Percentiles rank a stretch among this genome's conserved stretches.
Evolutionary conservation across 2,888 invertebrate genomes (phyloP).

Genomic region (Drosophila merina): DNA sequence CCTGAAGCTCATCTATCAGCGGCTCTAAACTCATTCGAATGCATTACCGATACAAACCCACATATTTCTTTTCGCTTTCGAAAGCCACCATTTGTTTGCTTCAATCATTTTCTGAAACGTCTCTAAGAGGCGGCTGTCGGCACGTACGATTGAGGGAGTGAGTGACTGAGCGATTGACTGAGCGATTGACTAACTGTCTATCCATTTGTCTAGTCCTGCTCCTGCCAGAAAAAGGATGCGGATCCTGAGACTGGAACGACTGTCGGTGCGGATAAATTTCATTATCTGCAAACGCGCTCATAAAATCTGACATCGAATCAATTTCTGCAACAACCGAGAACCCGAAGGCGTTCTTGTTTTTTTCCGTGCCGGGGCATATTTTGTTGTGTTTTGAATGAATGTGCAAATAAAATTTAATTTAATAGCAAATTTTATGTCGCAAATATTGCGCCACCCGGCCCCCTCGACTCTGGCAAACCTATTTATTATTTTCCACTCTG

Average conservation of each 20-base stretch:
- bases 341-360: background rate
- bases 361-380: conserved; percentile 7
- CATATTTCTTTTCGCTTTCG: conserved; percentile 25
- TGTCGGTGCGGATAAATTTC: conserved; percentile 60
- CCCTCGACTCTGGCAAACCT: background rate
- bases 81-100: conserved; percentile 9
- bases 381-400: conserved; percentile 68
- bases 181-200: conserved; percentile 30
- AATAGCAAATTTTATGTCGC: conserved; percentile 74
- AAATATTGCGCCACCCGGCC: conserved; percentile 61
- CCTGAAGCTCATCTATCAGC: background rate
- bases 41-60: conserved; percentile 17
- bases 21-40: conserved; percentile 20
- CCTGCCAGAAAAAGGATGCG: background rate
- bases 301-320: conserved; percentile 69
- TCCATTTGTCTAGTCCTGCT: conserved; percentile 21
- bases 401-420: conserved; percentile 80
- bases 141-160: conserved; percentile 18
- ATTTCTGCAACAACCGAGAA: conserved; percentile 47
- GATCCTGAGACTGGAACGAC: background rate
- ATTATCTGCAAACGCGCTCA: conserved; percentile 74
- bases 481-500: background rate
- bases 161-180: conserved; percentile 13
- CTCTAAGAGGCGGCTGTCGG: conserved; percentile 7
- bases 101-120: conserved; percentile 25